phyloP scores from a whole-genome alignment of 2,113 vertebrate genomes.

The Alosa alosa region DNA sequence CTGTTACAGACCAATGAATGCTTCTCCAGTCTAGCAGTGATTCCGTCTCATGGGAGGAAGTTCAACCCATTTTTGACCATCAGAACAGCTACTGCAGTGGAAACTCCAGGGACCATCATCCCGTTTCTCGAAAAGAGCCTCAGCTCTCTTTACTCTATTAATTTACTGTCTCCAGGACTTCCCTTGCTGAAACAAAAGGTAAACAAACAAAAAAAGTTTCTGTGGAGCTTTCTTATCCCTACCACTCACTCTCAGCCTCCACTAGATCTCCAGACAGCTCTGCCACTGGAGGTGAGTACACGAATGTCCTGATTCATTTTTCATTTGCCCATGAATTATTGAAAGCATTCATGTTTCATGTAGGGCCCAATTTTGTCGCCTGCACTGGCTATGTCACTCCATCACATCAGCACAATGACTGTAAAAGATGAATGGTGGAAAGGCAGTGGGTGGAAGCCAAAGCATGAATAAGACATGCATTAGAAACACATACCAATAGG shows the following conservation, averaged over 20 bases:
- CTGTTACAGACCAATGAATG: neutral
- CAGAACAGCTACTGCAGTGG: neutral
- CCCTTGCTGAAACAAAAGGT: neutral
- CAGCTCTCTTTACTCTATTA: constrained; percentile 2
- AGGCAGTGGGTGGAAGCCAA: neutral
- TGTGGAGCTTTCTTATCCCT: no score
- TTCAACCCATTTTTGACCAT: constrained; percentile 14
- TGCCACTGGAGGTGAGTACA: neutral
- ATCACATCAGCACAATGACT: neutral
- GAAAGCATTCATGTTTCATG: constrained; percentile 8
- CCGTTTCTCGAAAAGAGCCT: neutral
- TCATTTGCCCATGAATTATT: neutral
- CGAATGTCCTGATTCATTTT: constrained; percentile 10
- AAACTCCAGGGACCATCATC: constrained; percentile 2
- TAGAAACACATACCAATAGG: neutral
- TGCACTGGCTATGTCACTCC: neutral
- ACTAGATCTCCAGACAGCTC: neutral
- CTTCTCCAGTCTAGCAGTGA: constrained; percentile 1
- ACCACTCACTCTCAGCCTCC: neutral
- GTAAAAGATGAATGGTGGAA: neutral
- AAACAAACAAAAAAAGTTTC: neutral
- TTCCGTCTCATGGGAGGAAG: neutral
- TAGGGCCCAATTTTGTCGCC: neutral
- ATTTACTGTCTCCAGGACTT: constrained; percentile 10
- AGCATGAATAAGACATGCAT: neutral